A percentile compares a stretch with the other conserved stretches of the same genome.
phyloP scores from a whole-genome alignment of 2,797 vertebrate species.

The Toxotes lorentzi region DNA sequence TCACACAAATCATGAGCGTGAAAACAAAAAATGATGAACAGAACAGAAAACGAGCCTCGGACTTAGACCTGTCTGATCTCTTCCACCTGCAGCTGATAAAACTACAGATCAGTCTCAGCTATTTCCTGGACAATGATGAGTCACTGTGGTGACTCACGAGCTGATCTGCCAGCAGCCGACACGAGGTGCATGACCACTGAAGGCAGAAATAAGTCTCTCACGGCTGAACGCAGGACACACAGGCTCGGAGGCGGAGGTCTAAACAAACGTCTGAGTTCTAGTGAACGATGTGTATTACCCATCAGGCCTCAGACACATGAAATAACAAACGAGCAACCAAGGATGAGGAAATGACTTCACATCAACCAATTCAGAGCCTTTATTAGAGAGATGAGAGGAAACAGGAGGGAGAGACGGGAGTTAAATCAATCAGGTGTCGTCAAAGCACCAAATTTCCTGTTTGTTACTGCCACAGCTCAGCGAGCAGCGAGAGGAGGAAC shows the following conservation, averaged over 20 bases:
- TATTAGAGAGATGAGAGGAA: too few relatives aligned
- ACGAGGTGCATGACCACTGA: neutral
- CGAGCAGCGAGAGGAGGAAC: too few relatives aligned
- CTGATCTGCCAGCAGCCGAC: slow-evolving; percentile 5
- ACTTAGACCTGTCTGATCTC: slow-evolving; percentile 2
- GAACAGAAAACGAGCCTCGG: neutral
- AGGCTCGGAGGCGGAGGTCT: neutral
- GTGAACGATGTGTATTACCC: neutral
- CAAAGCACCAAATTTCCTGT: too few relatives aligned
- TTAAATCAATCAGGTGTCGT: too few relatives aligned
- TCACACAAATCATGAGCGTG: too few relatives aligned
- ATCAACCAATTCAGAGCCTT: too few relatives aligned
- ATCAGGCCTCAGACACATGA: neutral
- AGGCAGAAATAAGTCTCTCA: neutral
- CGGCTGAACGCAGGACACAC: neutral
- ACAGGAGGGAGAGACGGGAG: too few relatives aligned
- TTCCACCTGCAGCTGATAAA: slow-evolving; percentile 37
- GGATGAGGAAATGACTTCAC: neutral
- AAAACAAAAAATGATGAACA: neutral
- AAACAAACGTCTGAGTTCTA: neutral
- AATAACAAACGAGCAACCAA: neutral
- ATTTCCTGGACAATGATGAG: slow-evolving; percentile 27
- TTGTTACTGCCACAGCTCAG: too few relatives aligned
- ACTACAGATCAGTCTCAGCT: slow-evolving; percentile 15
- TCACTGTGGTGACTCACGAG: slow-evolving; percentile 49